Base-by-base conservation (phyloP, 1,140 invertebrate species). In the Calephelis nemesis region DNA sequence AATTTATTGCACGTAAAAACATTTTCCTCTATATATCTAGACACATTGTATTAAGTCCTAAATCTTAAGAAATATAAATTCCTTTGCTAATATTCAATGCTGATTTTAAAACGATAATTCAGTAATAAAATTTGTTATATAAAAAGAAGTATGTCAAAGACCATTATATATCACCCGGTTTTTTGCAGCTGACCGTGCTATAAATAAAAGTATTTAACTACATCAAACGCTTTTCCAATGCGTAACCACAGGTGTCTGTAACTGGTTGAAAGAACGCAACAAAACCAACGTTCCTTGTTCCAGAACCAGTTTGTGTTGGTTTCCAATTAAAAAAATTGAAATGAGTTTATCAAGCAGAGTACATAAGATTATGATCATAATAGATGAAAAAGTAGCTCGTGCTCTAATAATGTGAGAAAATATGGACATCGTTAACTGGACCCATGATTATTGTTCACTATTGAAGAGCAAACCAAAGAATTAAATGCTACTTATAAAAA, bases 381-480 rank as follows among this genome's bases (percentile, higher is more conserved):
- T 78, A 71, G 19, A 54, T 74, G 63, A 79, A 79, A 83, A 80
- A 80, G 66, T 58, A 69, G 69, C 40, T 50, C 64, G 70, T 47
- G 58, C 47, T 48, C 60, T 63, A 54, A 19, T 65, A 66, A 69
- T 47, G 70, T 54, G 63, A 67, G 71, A 84, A 83, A 82, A 83
- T 81, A 74, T 64, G 58, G 65, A 64, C 63, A 45, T 83, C 79
- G 81, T 79, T 82, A 82, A 75, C 48, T 50, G 63, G 49, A 65
- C 62, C 62, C 58, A 30, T 63, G 70, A 70, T 70, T 63, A 67
- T 64, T 69, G 65, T 62, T 58, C 67, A 69, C 47, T 63, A 75
- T 69, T 71, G 78, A 79, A 74, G 77, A 73, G 73, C 76, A 71
- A 82, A 81, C 82, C 75, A 71, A 68, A 65, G 69, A 75, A 84